Base-by-base conservation (phyloP, 1,140 invertebrate species). In the Caenorhabditis remanei region DNA sequence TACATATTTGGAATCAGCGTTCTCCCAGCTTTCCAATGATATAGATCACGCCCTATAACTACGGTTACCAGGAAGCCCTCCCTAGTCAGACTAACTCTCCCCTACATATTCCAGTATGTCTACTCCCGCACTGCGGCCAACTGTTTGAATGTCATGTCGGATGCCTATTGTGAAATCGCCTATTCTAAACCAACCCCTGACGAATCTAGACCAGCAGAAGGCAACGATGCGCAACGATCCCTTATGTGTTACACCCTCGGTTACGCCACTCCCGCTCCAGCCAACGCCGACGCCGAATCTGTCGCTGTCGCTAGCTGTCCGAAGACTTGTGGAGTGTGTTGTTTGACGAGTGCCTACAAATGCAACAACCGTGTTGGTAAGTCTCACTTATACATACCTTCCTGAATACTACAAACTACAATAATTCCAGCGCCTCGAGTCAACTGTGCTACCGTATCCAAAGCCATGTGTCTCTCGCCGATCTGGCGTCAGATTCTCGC, bases 401-500 rank as follows among this genome's bases (percentile, higher is more conserved):
- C n/a, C 2, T 24, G 9, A 40, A 71, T 6, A 14, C 14, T 24
- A 8, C 14, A 5, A 32, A 79, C 7, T n/a, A 71, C 9, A 71
- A 71, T 41, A 14, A 14, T 53, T 75, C 48, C 41, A 79, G 71
- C 46, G 41, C 71, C 71, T 11, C 71, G 71, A 21, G 43, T 79
- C 43, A 48, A 79, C 71, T 79, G 71, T 32, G 19, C 8, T 11
- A 21, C 4, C 8, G 43, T 79, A 11, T 16, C 71, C 1, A 79
- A 19, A 48, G 71, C 71, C 71, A 46, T 46, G 43, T 79, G 71
- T 48, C 71, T 21, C 5, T 48, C 43, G 0, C 43, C 71, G 0
- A 11, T 48, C 8, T 79, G 71, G 71, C 71, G 71, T 79, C 48
- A 46, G 16, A 48, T 79, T 13, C 71, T 79, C 9, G 71, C 71